Percentiles rank a stretch among this genome's conserved stretches.
phyloP scores from a whole-genome alignment of 2,888 invertebrate species.

The Tipula helvola region DNA sequence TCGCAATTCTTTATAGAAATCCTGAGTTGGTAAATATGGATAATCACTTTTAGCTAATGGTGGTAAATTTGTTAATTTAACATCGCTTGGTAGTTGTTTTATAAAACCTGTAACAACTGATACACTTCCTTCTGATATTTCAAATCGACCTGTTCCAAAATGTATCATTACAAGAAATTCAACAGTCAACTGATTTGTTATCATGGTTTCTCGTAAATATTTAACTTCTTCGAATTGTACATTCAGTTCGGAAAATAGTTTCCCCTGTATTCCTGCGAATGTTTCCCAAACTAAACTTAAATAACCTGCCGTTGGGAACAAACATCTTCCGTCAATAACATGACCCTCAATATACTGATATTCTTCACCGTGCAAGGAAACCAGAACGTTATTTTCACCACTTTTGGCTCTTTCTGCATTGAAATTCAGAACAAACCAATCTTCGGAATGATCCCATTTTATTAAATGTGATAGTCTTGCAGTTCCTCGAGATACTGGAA shows the following conservation, averaged over 20 bases:
- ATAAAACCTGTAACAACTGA: constrained; percentile 60
- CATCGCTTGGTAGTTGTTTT: constrained; percentile 37
- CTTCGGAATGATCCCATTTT: constrained; percentile 74
- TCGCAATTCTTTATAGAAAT: too few species aligned
- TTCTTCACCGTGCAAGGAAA: constrained; percentile 50
- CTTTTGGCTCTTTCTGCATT: constrained; percentile 52
- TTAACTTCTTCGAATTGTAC: constrained; percentile 64
- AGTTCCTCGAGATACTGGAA: constrained; percentile 78
- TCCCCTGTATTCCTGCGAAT: constrained; percentile 48
- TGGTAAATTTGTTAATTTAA: constrained; percentile 21
- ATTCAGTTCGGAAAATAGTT: background rate
- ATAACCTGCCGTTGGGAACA: constrained; percentile 71
- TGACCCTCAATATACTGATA: constrained; percentile 66
- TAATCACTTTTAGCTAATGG: constrained; percentile 21
- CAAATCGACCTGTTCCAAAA: constrained; percentile 46
- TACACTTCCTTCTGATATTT: constrained; percentile 53
- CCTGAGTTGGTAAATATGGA: constrained; percentile 41
- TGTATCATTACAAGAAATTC: constrained; percentile 42
- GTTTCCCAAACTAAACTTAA: constrained; percentile 68
- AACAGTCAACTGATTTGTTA: constrained; percentile 49
- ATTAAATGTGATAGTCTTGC: constrained; percentile 72
- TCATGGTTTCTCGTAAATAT: constrained; percentile 70
- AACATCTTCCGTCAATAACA: constrained; percentile 58
- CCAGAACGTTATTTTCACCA: constrained; percentile 48
- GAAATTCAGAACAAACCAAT: constrained; percentile 61